These are phyloP conservation scores for Chionomys nivalis DNA, from an alignment of 2,113 vertebrate genomes.

Conservation along the genomic window DNA sequence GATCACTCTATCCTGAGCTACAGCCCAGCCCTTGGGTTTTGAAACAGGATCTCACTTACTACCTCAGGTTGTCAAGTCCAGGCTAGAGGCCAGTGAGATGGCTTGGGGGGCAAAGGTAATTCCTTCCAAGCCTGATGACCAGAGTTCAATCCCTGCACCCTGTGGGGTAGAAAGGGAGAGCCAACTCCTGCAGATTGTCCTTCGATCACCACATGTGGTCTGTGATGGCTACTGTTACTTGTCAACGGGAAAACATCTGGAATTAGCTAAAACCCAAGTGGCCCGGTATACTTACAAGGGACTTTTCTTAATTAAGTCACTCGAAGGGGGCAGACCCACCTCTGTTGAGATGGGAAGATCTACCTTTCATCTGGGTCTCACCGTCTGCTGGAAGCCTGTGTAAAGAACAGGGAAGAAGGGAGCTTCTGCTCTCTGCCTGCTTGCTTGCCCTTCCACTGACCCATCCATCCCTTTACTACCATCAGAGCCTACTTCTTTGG, in stretches of 20 bases:
- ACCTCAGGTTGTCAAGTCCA: background rate
- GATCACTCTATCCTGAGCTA: too few species aligned
- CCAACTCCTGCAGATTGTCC: background rate
- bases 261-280: background rate
- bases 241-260: background rate
- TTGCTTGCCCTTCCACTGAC: background rate
- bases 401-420: background rate
- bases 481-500: background rate
- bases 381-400: background rate
- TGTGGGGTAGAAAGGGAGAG: background rate
- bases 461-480: background rate
- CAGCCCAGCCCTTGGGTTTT: background rate
- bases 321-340: background rate
- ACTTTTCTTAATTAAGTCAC: background rate
- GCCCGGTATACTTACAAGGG: background rate
- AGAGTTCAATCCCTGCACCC: background rate
- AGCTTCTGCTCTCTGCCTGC: background rate
- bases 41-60: background rate
- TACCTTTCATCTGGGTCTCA: background rate
- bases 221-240: background rate
- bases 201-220: background rate
- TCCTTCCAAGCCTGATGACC: background rate
- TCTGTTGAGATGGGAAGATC: background rate
- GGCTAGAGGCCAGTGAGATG: background rate
- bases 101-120: too few species aligned